A percentile compares a stretch with the other conserved stretches of the same genome.
Evolutionary conservation across 1,140 invertebrate species (phyloP).

Genomic region (Drosophila persimilis): DNA sequence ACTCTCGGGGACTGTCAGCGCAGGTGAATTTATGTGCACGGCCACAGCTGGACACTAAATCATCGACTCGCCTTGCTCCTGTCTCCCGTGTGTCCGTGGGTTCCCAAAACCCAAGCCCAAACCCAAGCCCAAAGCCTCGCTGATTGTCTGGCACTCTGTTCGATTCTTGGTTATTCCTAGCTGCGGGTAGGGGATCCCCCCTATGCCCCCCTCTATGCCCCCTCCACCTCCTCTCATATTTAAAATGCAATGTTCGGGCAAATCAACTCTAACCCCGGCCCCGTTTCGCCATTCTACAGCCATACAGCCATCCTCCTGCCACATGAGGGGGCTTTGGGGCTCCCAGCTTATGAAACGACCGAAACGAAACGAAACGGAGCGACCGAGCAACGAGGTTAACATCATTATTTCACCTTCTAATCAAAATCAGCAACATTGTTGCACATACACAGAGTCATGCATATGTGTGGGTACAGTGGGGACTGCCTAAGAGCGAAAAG

Average conservation of each 20-base stretch:
- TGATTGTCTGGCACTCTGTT: conserved; percentile 30
- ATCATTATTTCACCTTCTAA: conserved; percentile 82
- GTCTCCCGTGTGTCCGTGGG: conserved; percentile 7
- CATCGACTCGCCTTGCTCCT: conserved; percentile 54
- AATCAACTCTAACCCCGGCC: conserved; percentile 70
- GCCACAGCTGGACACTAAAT: conserved; percentile 76
- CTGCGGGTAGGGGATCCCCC: conserved; percentile 37
- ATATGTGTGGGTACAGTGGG: not conserved
- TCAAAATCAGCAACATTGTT: conserved; percentile 71
- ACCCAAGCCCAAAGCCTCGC: not conserved
- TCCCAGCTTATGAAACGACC: conserved; percentile 49
- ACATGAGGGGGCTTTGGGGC: conserved; percentile 26
- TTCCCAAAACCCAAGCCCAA: no score
- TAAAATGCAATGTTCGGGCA: no score
- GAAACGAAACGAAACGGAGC: no score
- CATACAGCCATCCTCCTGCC: conserved; percentile 15
- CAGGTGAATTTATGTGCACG: conserved; percentile 79
- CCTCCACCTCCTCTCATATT: not conserved
- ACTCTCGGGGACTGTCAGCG: conserved; percentile 58
- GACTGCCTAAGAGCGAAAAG: no score
- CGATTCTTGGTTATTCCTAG: conserved; percentile 23
- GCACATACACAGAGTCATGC: not conserved
- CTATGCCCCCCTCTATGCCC: not conserved
- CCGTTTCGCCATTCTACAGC: conserved; percentile 35
- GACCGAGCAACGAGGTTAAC: conserved; percentile 63